Percentiles rank a stretch among this genome's conserved stretches.
phyloP scores from a whole-genome alignment of 23 tunicate genomes.

The Trididemnum nubilum region DNA sequence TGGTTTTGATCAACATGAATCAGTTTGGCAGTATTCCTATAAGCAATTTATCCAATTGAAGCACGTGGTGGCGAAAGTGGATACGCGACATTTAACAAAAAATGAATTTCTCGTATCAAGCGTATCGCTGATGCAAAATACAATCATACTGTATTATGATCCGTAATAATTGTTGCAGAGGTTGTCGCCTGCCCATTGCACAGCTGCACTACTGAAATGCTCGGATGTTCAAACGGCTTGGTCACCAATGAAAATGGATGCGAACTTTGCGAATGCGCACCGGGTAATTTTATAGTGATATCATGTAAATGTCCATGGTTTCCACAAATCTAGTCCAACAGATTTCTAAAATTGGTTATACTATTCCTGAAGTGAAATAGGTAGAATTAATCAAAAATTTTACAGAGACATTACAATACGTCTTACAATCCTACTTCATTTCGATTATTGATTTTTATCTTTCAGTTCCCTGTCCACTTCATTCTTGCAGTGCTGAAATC shows the following conservation, averaged over 20 bases:
- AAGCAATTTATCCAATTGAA: too few species aligned
- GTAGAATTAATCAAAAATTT: too few species aligned
- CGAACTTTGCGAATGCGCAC: slow-evolving; percentile 37
- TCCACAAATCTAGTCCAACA: neutral
- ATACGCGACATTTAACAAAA: neutral
- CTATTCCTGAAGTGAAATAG: too few species aligned
- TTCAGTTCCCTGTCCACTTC: slow-evolving; percentile 19
- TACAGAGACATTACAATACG: too few species aligned
- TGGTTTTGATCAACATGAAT: too few species aligned
- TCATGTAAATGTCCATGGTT: neutral
- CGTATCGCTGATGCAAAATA: neutral
- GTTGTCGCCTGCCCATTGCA: slow-evolving; percentile 37
- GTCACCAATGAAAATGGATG: slow-evolving; percentile 56
- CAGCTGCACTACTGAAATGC: slow-evolving; percentile 55
- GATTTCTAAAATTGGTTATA: too few species aligned
- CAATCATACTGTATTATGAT: too few species aligned
- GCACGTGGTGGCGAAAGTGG: neutral
- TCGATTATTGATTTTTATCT: too few species aligned
- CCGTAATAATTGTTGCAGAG: neutral
- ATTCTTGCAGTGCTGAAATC: slow-evolving; percentile 27
- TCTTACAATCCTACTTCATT: too few species aligned
- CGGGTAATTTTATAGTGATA: neutral
- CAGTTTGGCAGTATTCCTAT: too few species aligned
- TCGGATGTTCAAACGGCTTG: slow-evolving; percentile 39
- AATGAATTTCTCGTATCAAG: neutral